phyloP scores from a whole-genome alignment of 2,113 vertebrate species.

The Scytalopus superciliaris region DNA sequence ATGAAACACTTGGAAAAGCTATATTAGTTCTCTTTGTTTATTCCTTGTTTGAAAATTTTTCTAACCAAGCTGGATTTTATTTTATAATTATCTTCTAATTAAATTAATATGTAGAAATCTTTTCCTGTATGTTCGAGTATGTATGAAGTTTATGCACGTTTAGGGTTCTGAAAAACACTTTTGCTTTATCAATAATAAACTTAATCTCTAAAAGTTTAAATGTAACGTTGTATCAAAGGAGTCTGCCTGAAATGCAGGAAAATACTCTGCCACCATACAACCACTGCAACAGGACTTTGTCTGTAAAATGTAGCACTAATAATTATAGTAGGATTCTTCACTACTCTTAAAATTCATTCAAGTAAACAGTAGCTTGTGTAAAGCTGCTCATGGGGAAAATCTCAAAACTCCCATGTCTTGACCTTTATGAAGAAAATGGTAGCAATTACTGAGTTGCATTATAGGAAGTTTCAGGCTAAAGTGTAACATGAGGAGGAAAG shows the following conservation, averaged over 20 bases:
- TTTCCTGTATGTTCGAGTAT: not conserved
- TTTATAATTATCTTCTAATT: not conserved
- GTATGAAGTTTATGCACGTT: not conserved
- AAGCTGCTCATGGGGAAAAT: not conserved
- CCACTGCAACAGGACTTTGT: not conserved
- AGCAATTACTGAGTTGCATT: not conserved
- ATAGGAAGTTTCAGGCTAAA: not conserved
- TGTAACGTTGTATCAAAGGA: not conserved
- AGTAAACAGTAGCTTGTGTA: not conserved
- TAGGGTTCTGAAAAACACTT: not conserved
- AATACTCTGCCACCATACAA: not conserved
- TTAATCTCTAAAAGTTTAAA: not conserved
- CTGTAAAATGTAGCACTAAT: not conserved
- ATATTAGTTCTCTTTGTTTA: not conserved
- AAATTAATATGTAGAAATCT: not conserved
- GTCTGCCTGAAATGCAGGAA: not conserved
- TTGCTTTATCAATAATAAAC: not conserved
- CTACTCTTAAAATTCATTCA: not conserved
- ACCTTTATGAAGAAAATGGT: not conserved
- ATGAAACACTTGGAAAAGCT: not conserved
- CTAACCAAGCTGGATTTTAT: not conserved
- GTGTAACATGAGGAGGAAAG: not conserved
- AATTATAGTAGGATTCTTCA: not conserved
- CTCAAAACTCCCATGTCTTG: not conserved
- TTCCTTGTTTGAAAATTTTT: not conserved